Percentiles rank a stretch among this genome's conserved stretches.
These are phyloP conservation scores for Cotesia glomerata DNA, from an alignment of 1,140 invertebrate species.

Conservation along the genomic window DNA sequence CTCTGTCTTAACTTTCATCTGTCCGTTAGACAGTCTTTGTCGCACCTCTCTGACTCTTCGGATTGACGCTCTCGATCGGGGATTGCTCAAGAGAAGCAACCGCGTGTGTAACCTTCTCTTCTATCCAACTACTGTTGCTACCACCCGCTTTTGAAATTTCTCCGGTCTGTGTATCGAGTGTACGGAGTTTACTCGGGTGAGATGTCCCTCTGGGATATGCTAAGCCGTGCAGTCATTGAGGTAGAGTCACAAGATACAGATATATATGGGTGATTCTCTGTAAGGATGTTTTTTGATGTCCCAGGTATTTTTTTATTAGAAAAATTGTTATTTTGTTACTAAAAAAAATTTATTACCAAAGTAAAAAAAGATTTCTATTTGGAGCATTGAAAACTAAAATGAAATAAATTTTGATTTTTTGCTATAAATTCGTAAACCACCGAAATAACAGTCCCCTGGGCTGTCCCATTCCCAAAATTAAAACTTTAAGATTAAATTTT, in stretches of 20 bases:
- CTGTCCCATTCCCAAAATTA: too few species aligned
- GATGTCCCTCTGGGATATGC: not conserved
- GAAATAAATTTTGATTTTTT: too few species aligned
- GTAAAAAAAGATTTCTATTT: too few species aligned
- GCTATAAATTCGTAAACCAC: too few species aligned
- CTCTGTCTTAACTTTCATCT: conserved; percentile 3
- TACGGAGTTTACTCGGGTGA: not conserved
- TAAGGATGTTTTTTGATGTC: too few species aligned
- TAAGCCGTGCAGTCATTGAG: not conserved
- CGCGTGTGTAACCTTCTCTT: conserved; percentile 56
- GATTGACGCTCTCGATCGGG: conserved; percentile 22
- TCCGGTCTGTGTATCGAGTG: not conserved
- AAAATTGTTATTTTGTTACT: too few species aligned
- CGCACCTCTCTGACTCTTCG: not conserved
- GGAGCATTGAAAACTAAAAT: too few species aligned
- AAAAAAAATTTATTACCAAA: too few species aligned
- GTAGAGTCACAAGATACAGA: not conserved
- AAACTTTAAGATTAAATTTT: too few species aligned
- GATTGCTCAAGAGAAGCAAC: conserved; percentile 42
- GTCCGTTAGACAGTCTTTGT: not conserved
- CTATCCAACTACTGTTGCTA: conserved; percentile 15
- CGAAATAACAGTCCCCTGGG: too few species aligned
- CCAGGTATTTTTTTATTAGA: too few species aligned
- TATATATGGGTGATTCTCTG: too few species aligned
- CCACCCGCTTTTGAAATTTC: not conserved